phyloP scores from a whole-genome alignment of 2,888 invertebrate genomes.

The Meiosimyza decipiens region DNA sequence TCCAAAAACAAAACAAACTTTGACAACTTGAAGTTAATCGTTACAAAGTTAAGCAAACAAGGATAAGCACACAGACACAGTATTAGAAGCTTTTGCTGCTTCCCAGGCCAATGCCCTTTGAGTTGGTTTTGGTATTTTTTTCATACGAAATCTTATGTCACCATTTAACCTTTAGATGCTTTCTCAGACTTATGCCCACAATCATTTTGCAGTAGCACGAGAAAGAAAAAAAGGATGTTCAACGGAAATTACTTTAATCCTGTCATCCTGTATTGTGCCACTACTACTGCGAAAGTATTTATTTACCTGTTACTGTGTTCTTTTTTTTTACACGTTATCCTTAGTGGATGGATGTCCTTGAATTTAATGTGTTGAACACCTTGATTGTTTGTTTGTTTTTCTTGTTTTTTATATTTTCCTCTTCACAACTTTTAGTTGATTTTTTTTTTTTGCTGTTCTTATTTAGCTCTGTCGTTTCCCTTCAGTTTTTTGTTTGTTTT shows the following conservation, averaged over 20 bases:
- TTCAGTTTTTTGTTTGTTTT: background rate
- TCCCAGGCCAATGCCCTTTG: no score
- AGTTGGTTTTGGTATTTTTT: no score
- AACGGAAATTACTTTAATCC: constrained; percentile 24
- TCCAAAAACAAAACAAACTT: constrained; percentile 12
- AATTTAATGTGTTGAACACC: constrained; percentile 23
- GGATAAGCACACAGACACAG: constrained; percentile 48
- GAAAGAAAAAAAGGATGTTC: constrained; percentile 3
- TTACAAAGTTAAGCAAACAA: constrained; percentile 59
- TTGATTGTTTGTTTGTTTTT: constrained; percentile 24
- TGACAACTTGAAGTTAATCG: constrained; percentile 51
- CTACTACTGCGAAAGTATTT: constrained; percentile 11
- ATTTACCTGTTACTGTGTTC: constrained; percentile 33
- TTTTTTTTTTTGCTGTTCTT: background rate
- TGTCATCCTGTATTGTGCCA: constrained; percentile 1
- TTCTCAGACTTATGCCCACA: no score
- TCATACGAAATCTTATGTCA: no score
- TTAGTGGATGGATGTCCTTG: constrained; percentile 15
- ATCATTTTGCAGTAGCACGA: background rate
- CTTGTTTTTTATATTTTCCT: background rate
- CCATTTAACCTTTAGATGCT: no score
- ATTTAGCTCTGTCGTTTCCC: no score
- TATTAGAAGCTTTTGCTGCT: no score
- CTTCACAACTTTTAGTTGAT: no score
- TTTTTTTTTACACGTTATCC: constrained; percentile 24